phyloP scores from a whole-genome alignment of 2,888 invertebrate genomes.

The Brassicogethes aeneus region DNA sequence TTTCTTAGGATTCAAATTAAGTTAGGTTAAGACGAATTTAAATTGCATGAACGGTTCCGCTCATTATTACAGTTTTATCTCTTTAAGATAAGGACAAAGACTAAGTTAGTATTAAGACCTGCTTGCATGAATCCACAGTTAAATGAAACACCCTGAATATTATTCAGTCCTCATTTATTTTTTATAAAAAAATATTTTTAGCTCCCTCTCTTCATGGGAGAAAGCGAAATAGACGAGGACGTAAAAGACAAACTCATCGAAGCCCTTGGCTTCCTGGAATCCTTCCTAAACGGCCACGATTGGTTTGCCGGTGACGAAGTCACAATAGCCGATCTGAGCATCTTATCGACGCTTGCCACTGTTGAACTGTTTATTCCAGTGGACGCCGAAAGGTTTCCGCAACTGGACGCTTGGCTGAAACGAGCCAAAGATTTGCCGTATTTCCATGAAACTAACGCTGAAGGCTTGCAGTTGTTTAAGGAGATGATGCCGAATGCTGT shows the following conservation, averaged over 20 bases:
- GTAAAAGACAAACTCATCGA: constrained; percentile 35
- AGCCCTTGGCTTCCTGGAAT: constrained; percentile 28
- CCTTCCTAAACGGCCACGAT: constrained; percentile 23
- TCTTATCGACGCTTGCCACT: constrained; percentile 40
- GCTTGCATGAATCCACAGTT: no score
- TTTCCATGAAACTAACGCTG: constrained; percentile 27
- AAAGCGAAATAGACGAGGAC: constrained; percentile 33
- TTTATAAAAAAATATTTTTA: no score
- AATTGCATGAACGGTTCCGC: no score
- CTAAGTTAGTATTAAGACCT: no score
- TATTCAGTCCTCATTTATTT: no score
- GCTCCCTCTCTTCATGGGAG: constrained; percentile 29
- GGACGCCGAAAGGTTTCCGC: constrained; percentile 32
- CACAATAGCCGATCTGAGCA: constrained; percentile 32
- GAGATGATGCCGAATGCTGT: constrained; percentile 13
- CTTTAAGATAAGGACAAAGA: no score
- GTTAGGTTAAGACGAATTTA: no score
- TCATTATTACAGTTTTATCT: no score
- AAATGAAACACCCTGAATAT: no score
- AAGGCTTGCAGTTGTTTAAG: constrained; percentile 19
- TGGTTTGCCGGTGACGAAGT: constrained; percentile 30
- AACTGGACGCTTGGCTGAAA: constrained; percentile 40
- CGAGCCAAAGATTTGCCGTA: constrained; percentile 26
- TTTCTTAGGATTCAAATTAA: no score
- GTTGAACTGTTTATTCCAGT: constrained; percentile 39